These are phyloP conservation scores for Leucosticte australis DNA, from an alignment of 2,113 vertebrate genomes.

Conservation along the genomic window DNA sequence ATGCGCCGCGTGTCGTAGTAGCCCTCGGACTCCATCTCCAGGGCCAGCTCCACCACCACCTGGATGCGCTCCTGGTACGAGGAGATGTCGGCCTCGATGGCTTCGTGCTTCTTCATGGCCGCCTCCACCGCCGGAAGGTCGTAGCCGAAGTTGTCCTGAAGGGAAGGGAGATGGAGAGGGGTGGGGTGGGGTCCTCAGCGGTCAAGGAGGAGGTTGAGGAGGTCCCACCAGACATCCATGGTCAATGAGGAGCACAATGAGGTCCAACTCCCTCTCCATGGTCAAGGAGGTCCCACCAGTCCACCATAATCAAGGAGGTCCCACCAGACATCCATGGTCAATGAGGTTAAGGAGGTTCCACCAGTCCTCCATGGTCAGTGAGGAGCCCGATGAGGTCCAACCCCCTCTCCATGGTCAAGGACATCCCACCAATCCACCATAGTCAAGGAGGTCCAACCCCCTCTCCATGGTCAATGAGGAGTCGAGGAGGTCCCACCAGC, in stretches of 20 bases:
- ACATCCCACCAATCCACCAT: too few species aligned
- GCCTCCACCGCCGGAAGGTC: conserved; percentile 94
- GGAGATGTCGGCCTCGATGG: conserved; percentile 93
- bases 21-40: conserved; percentile 86
- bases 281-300: too few species aligned
- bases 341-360: too few species aligned
- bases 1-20: conserved; percentile 90
- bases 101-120: conserved; percentile 97
- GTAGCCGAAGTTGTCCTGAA: conserved; percentile 94
- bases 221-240: accelerated
- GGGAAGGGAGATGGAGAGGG: accelerated
- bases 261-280: too few species aligned
- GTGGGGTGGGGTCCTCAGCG: accelerated
- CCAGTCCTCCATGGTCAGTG: too few species aligned
- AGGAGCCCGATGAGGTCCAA: too few species aligned
- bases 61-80: conserved; percentile 93
- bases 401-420: too few species aligned
- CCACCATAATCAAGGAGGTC: too few species aligned
- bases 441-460: too few species aligned
- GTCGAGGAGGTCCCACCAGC: too few species aligned
- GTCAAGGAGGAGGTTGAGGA: background rate
- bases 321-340: too few species aligned
- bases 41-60: conserved; percentile 85
- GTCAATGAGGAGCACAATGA: background rate
- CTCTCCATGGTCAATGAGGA: too few species aligned